Evolutionary conservation across 1,140 invertebrate species (phyloP), one percentile per base, ranked within the genome.

Genomic region (Zophobas morio): DNA sequence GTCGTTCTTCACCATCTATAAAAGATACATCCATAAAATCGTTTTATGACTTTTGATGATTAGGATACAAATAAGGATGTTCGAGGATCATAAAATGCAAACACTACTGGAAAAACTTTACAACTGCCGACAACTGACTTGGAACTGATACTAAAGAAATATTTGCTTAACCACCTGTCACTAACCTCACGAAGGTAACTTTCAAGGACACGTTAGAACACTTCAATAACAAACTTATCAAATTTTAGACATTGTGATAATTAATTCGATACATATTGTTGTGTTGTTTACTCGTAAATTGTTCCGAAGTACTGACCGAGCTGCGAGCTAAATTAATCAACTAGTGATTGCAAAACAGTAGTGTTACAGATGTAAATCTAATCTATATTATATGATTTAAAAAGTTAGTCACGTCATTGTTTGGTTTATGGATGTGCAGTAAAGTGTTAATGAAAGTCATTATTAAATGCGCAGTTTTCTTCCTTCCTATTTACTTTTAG

Each of bases 131-230:
- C 49, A 51, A 0, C n/a, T 20, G 49, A 51, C 49, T 51, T n/a
- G 20, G 20, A 51, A 51, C n/a, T 42, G 60, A 66, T 66, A 66
- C 36, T 66, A 33, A 66, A 66, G 60, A 66, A 66, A 66, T 66
- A 66, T 66, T 66, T 66, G 39, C 60, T 8, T 66, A 66, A 36
- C 37, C 60, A 66, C 60, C 60, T 66, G 60, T 66, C 60, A 66
- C n/a, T 66, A 66, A 66, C 60, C 60, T 66, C 60, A 66, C 8
- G 36, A 36, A 66, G 39, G 39, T 36, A 66, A 42, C 60, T 20
- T 66, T 42, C 60, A 66, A 66, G 60, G 60, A 20, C 39, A 66
- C n/a, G n/a, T n/a, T 2, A n/a, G 49, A 20, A 51, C 49, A 20
- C 4, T 51, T 51, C 49, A 6, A 51, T 20, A 51, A 6, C 49